Conservation (phyloP, 2,797 vertebrate genomes). For the Petrocephalus sullivani region DNA sequence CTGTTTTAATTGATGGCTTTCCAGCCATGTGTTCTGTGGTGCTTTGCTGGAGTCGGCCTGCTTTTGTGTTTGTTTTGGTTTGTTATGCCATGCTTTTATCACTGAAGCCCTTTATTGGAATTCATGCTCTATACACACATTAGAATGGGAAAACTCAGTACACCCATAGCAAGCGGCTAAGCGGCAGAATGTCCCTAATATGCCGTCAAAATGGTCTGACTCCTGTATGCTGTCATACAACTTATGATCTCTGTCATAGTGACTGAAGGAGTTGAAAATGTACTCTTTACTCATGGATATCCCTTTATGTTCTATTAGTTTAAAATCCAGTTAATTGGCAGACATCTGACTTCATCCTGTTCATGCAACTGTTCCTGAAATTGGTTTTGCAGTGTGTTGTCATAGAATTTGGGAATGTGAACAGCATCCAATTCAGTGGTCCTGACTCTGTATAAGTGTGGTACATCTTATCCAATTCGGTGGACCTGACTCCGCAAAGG, state of each 20-base stretch:
- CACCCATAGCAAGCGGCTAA: not conserved
- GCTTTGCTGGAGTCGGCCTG: not conserved
- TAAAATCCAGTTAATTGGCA: not conserved
- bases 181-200: too few species aligned
- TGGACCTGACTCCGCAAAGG: not conserved
- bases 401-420: not conserved
- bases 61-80: not conserved
- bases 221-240: not conserved
- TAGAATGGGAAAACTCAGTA: not conserved
- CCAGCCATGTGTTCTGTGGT: not conserved
- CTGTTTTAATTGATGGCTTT: not conserved
- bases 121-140: not conserved
- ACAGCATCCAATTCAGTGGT: not conserved
- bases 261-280: not conserved
- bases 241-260: not conserved
- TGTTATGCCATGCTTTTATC: not conserved
- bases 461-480: not conserved
- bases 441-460: not conserved
- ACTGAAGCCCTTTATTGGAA: not conserved
- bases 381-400: not conserved
- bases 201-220: not conserved
- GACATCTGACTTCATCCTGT: not conserved
- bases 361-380: not conserved
- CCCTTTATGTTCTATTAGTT: not conserved
- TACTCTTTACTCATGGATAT: not conserved